Evolutionary conservation across 2,888 invertebrate genomes (phyloP).

Genomic region (Junonia oenone): DNA sequence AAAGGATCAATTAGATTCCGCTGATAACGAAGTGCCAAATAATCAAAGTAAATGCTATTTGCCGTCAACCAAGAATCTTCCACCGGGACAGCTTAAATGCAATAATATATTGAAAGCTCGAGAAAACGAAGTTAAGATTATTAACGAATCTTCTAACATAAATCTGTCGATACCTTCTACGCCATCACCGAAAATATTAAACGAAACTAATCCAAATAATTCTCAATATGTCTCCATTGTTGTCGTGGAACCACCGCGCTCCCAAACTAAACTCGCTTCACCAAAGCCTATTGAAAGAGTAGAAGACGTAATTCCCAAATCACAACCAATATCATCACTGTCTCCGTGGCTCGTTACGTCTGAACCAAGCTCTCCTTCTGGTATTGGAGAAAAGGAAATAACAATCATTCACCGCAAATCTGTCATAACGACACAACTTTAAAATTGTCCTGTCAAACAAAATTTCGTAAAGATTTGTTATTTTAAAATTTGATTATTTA

Average conservation of each 20-base stretch:
- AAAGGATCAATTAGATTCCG: constrained; percentile 70
- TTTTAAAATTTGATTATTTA: background rate
- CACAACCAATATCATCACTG: constrained; percentile 82
- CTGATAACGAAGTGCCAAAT: constrained; percentile 82
- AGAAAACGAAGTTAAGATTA: constrained; percentile 69
- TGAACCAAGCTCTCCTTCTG: constrained; percentile 83
- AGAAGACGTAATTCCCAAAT: constrained; percentile 74
- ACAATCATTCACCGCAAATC: constrained; percentile 89
- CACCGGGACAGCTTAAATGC: constrained; percentile 95
- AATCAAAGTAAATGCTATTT: constrained; percentile 84
- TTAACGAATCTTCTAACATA: constrained; percentile 66
- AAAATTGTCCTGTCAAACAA: constrained; percentile 19
- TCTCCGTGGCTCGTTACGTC: constrained; percentile 91
- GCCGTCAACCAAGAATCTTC: constrained; percentile 84
- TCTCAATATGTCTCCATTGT: constrained; percentile 75
- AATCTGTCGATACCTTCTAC: constrained; percentile 67
- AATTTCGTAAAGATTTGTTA: background rate
- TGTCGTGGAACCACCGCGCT: constrained; percentile 66
- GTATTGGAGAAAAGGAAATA: constrained; percentile 82
- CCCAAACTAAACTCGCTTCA: constrained; percentile 55
- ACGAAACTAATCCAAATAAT: constrained; percentile 70
- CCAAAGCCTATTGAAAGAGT: constrained; percentile 73
- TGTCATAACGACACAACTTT: constrained; percentile 91
- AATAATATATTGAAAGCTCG: constrained; percentile 93
- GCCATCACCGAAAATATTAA: constrained; percentile 75